Evolutionary conservation across 2,113 vertebrate genomes (phyloP).

Genomic region (Mus pahari): DNA sequence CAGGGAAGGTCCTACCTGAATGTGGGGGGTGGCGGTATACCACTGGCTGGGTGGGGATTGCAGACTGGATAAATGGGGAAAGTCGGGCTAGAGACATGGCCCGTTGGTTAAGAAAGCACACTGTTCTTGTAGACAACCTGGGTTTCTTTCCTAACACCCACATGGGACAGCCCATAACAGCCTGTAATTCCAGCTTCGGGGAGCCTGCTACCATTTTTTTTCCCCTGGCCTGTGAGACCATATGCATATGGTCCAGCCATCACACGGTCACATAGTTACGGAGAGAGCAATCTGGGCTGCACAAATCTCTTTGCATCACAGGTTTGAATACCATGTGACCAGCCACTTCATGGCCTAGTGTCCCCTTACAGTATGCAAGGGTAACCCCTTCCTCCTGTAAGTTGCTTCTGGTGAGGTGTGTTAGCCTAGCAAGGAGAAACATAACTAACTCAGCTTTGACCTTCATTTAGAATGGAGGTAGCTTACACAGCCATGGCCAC

Average conservation of each 20-base stretch:
- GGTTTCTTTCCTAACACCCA: background rate
- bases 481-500: background rate
- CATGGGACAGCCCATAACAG: background rate
- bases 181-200: background rate
- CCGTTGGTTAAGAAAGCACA: too few species aligned
- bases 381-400: background rate
- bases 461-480: background rate
- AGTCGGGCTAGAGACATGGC: background rate
- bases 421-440: background rate
- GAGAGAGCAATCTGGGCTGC: too few species aligned
- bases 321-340: background rate
- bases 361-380: background rate
- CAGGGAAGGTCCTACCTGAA: background rate
- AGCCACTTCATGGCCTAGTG: background rate
- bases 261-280: background rate
- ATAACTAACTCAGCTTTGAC: background rate
- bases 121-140: background rate
- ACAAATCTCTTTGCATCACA: background rate
- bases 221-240: background rate
- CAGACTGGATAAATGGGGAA: background rate
- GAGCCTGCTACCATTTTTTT: background rate
- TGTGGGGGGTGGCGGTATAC: background rate
- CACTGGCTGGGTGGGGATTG: background rate
- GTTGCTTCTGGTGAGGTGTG: background rate
- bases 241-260: background rate